A percentile compares a stretch with the other conserved stretches of the same genome.
Evolutionary conservation across 2,113 vertebrate genomes (phyloP).

Genomic region (Hypanus sabinus): DNA sequence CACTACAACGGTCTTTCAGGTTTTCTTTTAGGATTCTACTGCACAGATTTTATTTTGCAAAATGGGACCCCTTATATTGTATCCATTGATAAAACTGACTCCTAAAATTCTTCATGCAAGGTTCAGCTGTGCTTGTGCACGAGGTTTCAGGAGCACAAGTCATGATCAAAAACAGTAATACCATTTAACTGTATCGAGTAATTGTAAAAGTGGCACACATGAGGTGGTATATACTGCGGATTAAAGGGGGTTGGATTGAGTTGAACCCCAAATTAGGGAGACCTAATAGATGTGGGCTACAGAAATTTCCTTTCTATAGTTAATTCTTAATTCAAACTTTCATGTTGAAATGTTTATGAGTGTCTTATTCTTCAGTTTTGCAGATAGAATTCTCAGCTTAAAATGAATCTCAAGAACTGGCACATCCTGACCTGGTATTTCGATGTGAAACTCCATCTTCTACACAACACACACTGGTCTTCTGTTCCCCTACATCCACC

Average conservation of each 20-base stretch:
- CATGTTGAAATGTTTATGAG: neutral
- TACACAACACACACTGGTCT: conserved; percentile 91
- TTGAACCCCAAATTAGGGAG: neutral
- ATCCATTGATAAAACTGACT: neutral
- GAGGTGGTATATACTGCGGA: neutral
- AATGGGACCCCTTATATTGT: neutral
- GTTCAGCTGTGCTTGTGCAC: neutral
- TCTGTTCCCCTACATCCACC: conserved; percentile 92
- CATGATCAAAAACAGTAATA: neutral
- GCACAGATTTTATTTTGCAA: neutral
- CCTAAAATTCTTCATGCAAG: neutral
- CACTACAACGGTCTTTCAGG: neutral
- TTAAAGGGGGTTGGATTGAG: neutral
- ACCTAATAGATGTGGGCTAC: neutral
- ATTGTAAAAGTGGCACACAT: neutral
- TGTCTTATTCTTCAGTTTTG: neutral
- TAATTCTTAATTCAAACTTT: neutral
- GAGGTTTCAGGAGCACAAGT: neutral
- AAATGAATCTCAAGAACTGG: neutral
- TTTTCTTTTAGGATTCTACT: neutral
- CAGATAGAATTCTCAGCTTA: neutral
- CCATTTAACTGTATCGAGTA: neutral
- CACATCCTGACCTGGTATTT: conserved; percentile 72
- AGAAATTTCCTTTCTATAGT: neutral
- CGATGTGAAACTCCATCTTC: conserved; percentile 95